A percentile compares a stretch with the other conserved stretches of the same genome.
phyloP scores from a whole-genome alignment of 2,113 vertebrate species.

The Poecile atricapillus region DNA sequence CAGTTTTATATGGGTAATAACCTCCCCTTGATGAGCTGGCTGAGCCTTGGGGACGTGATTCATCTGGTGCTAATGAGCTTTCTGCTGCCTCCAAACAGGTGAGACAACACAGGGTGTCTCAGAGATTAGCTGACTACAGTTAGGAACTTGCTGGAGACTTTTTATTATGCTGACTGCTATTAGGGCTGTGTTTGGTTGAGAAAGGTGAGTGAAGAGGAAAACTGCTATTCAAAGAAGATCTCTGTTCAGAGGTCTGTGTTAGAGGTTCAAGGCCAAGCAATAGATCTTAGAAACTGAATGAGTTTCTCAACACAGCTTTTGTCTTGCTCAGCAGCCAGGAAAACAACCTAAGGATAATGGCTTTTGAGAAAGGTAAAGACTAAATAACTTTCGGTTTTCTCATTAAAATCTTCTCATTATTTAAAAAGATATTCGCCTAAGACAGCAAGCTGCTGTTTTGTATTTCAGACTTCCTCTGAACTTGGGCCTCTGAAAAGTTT shows the following conservation, averaged over 20 bases:
- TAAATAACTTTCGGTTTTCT: background rate
- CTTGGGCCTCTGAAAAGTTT: background rate
- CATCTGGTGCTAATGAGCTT: constrained; percentile 6
- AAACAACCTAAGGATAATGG: background rate
- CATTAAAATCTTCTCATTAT: constrained; percentile 28
- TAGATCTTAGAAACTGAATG: background rate
- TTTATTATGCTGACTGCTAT: background rate
- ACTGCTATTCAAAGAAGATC: background rate
- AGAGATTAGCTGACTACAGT: background rate
- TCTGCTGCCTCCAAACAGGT: background rate
- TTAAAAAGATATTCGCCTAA: background rate
- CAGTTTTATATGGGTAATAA: background rate
- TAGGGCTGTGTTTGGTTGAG: background rate
- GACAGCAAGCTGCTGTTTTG: background rate
- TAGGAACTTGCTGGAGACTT: background rate
- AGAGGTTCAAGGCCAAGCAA: constrained; percentile 24
- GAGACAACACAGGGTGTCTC: background rate
- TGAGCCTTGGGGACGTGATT: background rate
- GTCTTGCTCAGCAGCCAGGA: background rate
- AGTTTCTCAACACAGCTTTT: background rate
- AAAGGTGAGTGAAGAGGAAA: background rate
- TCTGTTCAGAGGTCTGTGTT: background rate
- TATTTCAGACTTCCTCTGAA: background rate
- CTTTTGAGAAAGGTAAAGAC: background rate
- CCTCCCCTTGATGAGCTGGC: background rate